phyloP scores from a whole-genome alignment of 2,113 vertebrate species.

The Spermophilus dauricus region DNA sequence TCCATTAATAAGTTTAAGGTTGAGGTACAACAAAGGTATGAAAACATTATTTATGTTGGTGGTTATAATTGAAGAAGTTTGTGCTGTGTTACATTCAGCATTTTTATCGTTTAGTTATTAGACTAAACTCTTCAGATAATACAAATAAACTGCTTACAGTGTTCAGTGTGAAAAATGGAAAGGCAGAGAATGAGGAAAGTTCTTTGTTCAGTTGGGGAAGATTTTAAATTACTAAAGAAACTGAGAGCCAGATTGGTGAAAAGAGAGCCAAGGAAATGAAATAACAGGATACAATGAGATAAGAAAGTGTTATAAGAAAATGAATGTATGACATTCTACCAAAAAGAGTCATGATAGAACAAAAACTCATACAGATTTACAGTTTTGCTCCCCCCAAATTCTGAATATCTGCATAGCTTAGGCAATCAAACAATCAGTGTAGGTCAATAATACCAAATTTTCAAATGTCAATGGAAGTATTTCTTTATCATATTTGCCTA shows the following conservation, averaged over 20 bases:
- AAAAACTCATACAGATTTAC: conserved; percentile 47
- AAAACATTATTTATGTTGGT: neutral
- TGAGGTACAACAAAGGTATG: neutral
- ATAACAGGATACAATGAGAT: conserved; percentile 64
- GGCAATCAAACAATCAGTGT: conserved; percentile 34
- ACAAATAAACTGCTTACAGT: neutral
- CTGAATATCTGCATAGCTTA: neutral
- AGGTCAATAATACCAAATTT: conserved; percentile 57
- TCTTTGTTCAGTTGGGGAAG: neutral
- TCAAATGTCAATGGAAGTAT: neutral
- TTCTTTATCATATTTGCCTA: neutral
- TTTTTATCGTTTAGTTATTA: conserved; percentile 30
- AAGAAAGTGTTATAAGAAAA: conserved; percentile 54
- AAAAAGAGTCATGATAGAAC: conserved; percentile 8
- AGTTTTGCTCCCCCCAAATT: neutral
- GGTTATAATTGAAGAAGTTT: neutral
- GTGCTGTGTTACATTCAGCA: neutral
- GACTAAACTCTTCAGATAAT: conserved; percentile 36
- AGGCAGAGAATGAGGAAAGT: neutral
- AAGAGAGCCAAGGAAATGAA: conserved; percentile 71
- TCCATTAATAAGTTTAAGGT: neutral
- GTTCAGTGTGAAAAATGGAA: conserved; percentile 11
- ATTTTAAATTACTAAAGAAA: conserved; percentile 62
- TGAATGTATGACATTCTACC: conserved; percentile 60
- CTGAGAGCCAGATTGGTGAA: conserved; percentile 60